These are phyloP conservation scores for Aradophagus sp. DNA, from an alignment of 1,140 invertebrate genomes.

Conservation along the genomic window DNA sequence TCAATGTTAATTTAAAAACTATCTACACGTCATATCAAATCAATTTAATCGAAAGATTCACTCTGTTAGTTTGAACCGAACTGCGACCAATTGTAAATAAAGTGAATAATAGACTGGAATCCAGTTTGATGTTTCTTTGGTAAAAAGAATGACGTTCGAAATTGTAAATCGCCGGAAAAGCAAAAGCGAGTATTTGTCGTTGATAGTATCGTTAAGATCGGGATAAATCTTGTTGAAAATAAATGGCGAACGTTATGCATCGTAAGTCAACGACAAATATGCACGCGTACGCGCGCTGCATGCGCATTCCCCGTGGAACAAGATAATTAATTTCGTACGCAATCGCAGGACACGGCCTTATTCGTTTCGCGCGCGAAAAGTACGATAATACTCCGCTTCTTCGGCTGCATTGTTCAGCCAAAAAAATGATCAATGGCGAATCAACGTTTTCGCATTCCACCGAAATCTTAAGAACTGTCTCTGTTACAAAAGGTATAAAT, in stretches of 20 bases:
- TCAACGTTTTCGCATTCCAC: too few relatives aligned
- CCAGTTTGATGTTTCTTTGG: too few relatives aligned
- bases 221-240: constrained; percentile 39
- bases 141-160: too few relatives aligned
- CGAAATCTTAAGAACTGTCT: too few relatives aligned
- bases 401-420: constrained; percentile 16
- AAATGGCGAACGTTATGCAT: constrained; percentile 42
- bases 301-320: constrained; percentile 41
- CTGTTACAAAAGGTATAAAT: too few relatives aligned
- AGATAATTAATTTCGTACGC: constrained; percentile 58
- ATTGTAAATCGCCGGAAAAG: constrained; percentile 32
- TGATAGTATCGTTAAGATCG: constrained; percentile 40
- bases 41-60: too few relatives aligned
- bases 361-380: constrained; percentile 66
- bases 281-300: constrained; percentile 15
- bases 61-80: too few relatives aligned
- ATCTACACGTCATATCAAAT: too few relatives aligned
- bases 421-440: neutral
- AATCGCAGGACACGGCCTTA: constrained; percentile 46
- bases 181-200: constrained; percentile 35
- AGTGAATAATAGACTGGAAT: too few relatives aligned
- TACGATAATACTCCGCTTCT: constrained; percentile 61
- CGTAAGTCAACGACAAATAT: constrained; percentile 52
- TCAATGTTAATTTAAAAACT: too few relatives aligned
- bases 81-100: too few relatives aligned